These are phyloP conservation scores for Staurois parvus DNA, from an alignment of 2,797 vertebrate genomes.

Conservation along the genomic window DNA sequence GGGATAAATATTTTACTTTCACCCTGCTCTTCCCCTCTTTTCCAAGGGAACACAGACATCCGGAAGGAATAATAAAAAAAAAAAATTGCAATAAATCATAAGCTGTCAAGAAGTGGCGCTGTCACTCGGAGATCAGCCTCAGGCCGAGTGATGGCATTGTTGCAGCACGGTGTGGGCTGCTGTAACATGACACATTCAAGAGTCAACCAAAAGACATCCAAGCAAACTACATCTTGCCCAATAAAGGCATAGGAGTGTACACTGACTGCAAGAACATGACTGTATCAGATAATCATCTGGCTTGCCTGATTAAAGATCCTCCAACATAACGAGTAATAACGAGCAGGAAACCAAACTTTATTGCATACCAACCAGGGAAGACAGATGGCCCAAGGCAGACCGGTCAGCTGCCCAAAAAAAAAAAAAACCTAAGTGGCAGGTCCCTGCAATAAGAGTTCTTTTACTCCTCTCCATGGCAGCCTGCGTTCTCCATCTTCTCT, in stretches of 20 bases:
- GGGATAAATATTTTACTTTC: conserved; percentile 62
- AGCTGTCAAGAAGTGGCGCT: background rate
- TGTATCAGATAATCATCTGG: background rate
- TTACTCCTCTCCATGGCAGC: too few species aligned
- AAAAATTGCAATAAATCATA: conserved; percentile 22
- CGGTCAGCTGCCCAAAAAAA: too few species aligned
- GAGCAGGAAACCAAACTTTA: background rate
- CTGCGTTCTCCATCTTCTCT: too few species aligned
- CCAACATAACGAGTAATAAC: too few species aligned
- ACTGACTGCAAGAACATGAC: background rate
- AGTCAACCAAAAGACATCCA: background rate
- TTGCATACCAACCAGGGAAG: background rate
- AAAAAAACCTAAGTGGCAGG: too few species aligned
- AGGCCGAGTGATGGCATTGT: conserved; percentile 9
- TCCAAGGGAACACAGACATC: conserved; percentile 16
- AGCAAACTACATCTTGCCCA: background rate
- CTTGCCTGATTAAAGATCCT: background rate
- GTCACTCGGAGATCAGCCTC: conserved; percentile 9
- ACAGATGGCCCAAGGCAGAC: too few species aligned
- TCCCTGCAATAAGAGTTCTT: too few species aligned
- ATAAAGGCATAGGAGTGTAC: conserved; percentile 2
- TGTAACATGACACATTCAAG: conserved; percentile 6
- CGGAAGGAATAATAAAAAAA: background rate
- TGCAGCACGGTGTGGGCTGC: background rate
- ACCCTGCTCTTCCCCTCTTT: conserved; percentile 1